Evolutionary conservation across 2,797 vertebrate genomes (phyloP).

Genomic region (Anabacerthia variegaticeps): DNA sequence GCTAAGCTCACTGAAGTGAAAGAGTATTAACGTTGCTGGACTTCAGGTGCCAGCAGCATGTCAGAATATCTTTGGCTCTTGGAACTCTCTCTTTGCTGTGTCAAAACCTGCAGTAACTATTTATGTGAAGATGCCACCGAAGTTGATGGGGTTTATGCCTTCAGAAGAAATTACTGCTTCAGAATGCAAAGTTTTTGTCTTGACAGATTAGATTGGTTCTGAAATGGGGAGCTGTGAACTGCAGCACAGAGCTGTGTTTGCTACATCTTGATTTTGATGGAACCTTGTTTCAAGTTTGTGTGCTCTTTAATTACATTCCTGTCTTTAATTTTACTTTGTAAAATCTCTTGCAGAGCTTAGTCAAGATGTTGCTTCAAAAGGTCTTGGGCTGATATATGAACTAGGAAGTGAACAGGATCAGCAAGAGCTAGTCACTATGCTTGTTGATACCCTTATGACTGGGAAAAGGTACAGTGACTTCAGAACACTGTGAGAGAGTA

Average conservation of each 20-base stretch:
- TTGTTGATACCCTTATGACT: constrained; percentile 98
- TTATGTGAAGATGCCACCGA: neutral
- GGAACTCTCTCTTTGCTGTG: neutral
- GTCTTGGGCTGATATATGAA: constrained; percentile 96
- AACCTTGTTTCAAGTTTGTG: neutral
- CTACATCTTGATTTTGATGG: neutral
- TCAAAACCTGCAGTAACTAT: neutral
- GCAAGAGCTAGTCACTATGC: constrained; percentile 91
- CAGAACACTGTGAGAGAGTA: neutral
- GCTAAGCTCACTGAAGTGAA: neutral
- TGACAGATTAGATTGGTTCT: neutral
- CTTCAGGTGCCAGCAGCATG: neutral
- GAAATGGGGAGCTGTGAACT: neutral
- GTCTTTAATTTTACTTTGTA: neutral
- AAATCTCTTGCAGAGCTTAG: constrained; percentile 87
- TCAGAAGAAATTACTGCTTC: neutral
- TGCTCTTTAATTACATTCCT: neutral
- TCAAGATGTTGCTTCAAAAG: constrained; percentile 97
- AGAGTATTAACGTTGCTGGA: neutral
- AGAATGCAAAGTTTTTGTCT: neutral
- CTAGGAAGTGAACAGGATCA: constrained; percentile 93
- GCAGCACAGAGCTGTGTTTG: neutral
- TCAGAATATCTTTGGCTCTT: neutral
- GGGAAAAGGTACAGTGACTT: constrained; percentile 87
- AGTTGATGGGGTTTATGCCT: neutral